Percentiles rank a stretch among this genome's conserved stretches.
These are phyloP conservation scores for Chaetodon auriga DNA, from an alignment of 2,113 vertebrate species.

Conservation along the genomic window DNA sequence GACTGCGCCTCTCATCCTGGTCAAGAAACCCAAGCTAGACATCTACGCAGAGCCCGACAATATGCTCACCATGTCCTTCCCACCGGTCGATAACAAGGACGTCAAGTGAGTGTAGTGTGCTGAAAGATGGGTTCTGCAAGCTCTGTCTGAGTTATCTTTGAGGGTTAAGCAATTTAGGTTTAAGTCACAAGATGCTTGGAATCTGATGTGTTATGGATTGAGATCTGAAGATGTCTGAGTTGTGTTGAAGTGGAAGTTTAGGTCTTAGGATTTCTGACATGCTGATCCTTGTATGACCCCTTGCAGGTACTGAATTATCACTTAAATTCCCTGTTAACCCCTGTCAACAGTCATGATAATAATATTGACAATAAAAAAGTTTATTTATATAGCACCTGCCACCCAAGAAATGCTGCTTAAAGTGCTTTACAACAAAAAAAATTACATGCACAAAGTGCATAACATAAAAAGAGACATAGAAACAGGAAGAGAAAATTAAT, in stretches of 20 bases:
- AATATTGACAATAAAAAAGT: too few species aligned
- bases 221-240: not conserved
- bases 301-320: not conserved
- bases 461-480: too few species aligned
- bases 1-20: slow-evolving; percentile 90
- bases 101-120: slow-evolving; percentile 86
- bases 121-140: not conserved
- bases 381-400: too few species aligned
- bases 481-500: too few species aligned
- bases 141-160: not conserved
- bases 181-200: not conserved
- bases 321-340: not conserved
- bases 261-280: not conserved
- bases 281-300: not conserved
- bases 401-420: too few species aligned
- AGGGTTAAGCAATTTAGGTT: not conserved
- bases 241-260: slow-evolving; percentile 4
- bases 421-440: too few species aligned
- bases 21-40: slow-evolving; percentile 90
- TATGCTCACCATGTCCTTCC: slow-evolving; percentile 89
- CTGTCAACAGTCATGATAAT: too few species aligned
- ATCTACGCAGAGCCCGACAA: slow-evolving; percentile 89
- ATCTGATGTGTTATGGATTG: slow-evolving; percentile 2
- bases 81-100: slow-evolving; percentile 87
- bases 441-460: too few species aligned